Conservation (phyloP, 2,888 invertebrate species). For the Gymnocheta viridis region DNA sequence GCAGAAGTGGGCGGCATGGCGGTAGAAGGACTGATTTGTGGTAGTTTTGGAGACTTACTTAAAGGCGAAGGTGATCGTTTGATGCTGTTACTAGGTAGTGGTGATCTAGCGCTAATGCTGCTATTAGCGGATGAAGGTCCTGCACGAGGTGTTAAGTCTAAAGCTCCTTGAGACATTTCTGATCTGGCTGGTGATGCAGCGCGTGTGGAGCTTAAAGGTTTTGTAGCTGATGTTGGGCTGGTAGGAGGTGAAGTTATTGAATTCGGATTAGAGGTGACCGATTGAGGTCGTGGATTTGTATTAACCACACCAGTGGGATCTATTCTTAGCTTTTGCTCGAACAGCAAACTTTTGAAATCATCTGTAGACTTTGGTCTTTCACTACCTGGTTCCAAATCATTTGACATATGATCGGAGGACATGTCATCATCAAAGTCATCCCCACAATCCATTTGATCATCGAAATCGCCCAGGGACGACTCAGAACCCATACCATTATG, state of each 20-base stretch:
- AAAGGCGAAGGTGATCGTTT: conserved; percentile 62
- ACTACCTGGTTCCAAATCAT: conserved; percentile 74
- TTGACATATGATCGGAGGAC: conserved; percentile 80
- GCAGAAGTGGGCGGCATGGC: conserved; percentile 72
- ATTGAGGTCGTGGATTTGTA: conserved; percentile 75
- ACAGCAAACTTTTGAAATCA: conserved; percentile 80
- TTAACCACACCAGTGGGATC: conserved; percentile 78
- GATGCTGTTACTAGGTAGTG: conserved; percentile 42
- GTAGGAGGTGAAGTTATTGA: conserved; percentile 78
- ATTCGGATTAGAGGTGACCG: conserved; percentile 76
- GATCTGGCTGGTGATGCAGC: conserved; percentile 79
- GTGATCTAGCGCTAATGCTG: conserved; percentile 78
- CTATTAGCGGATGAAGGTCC: conserved; percentile 73
- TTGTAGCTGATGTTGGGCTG: conserved; percentile 75
- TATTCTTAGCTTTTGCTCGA: conserved; percentile 81
- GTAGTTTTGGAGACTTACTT: conserved; percentile 61
- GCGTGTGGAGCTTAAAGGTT: conserved; percentile 71
- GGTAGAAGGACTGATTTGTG: conserved; percentile 68
- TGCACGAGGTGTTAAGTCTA: conserved; percentile 84
- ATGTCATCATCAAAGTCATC: conserved; percentile 81
- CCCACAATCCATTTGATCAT: conserved; percentile 81
- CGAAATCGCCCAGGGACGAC: conserved; percentile 81
- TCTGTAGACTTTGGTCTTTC: conserved; percentile 80
- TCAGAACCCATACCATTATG: conserved; percentile 81
- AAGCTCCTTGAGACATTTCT: conserved; percentile 83